These are phyloP conservation scores for Villa cingulata DNA, from an alignment of 2,888 invertebrate species.

Conservation along the genomic window DNA sequence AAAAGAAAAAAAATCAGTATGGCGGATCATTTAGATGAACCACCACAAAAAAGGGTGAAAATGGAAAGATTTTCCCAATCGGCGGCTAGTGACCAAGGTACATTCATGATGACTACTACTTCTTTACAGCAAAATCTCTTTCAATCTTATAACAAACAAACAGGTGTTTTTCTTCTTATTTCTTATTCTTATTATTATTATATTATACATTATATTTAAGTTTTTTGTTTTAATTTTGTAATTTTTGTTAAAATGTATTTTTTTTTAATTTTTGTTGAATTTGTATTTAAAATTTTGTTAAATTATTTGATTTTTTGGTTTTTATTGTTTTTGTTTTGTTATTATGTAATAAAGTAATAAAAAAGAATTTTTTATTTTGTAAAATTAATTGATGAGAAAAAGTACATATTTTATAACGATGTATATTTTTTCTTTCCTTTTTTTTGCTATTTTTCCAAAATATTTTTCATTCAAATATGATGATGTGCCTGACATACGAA, in stretches of 20 bases:
- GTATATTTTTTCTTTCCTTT: too few species aligned
- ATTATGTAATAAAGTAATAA: not conserved
- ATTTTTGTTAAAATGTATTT: not conserved
- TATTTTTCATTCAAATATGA: too few species aligned
- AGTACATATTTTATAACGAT: too few species aligned
- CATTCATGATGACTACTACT: not conserved
- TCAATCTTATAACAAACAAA: not conserved
- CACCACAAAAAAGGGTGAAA: conserved; percentile 92
- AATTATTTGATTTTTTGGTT: not conserved
- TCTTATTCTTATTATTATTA: not conserved
- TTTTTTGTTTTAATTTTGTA: not conserved
- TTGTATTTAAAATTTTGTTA: not conserved
- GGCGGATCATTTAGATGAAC: conserved; percentile 94
- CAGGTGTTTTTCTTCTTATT: not conserved
- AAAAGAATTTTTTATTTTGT: too few species aligned
- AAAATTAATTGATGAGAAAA: too few species aligned
- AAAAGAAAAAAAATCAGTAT: conserved; percentile 40
- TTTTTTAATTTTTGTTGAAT: not conserved
- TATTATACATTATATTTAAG: not conserved
- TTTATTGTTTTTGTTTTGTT: conserved; percentile 1
- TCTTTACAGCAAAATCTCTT: not conserved
- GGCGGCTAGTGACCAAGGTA: conserved; percentile 19
- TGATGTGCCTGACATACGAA: too few species aligned
- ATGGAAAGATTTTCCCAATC: conserved; percentile 35
- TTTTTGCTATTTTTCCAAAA: too few species aligned